Base-by-base conservation (phyloP, 2,113 vertebrate genomes). In the Dicentrarchus labrax region DNA sequence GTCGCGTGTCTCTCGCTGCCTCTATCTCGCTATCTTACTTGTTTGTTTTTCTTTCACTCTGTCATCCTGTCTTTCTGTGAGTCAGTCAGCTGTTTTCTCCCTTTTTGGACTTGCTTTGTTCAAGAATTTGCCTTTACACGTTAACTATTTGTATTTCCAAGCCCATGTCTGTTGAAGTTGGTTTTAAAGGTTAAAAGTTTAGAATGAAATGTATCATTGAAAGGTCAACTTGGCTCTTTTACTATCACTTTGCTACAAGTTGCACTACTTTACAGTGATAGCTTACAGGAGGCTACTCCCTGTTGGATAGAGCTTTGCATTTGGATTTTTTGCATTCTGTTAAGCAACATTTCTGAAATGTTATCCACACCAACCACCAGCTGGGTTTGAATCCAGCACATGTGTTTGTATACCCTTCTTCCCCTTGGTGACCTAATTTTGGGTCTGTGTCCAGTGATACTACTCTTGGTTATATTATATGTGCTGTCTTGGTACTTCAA, bases 381-480 rank as follows among this genome's bases (percentile, higher is more conserved):
- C 51, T 38, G 62, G 67, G 51, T 64, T 62, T 83, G 39, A 75
- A 56, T 43, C 59, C 21, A 72, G 45, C 24, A 43, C 24, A 24
- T 74, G 54, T 65, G 74, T 47, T 85, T 54, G 16, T 48, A 24
- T 36, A 48, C 30, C 22, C 19, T 51, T 65, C 64, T 72, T 68
- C 36, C 78, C 12, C 24, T 19, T 22, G n/a, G 10, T 74, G 50
- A 80, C 62, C 69, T 72, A 15, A 75, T 76, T 86, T 69, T 7
- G 19, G 15, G 16, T 76, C 38, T 30, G 13, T 47, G 45, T 60
- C 66, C 45, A 47, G 38, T 62, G 61, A 67, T 51, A 72, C 77
- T 43, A 69, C 76, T 73, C 39, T 2, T 56, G 12, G 45, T 51
- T 59, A 7, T 21, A 15, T 6, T 30, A 15, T 24, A 22, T 1